phyloP scores from a whole-genome alignment of 2,797 vertebrate species.

The Helarctos malayanus region DNA sequence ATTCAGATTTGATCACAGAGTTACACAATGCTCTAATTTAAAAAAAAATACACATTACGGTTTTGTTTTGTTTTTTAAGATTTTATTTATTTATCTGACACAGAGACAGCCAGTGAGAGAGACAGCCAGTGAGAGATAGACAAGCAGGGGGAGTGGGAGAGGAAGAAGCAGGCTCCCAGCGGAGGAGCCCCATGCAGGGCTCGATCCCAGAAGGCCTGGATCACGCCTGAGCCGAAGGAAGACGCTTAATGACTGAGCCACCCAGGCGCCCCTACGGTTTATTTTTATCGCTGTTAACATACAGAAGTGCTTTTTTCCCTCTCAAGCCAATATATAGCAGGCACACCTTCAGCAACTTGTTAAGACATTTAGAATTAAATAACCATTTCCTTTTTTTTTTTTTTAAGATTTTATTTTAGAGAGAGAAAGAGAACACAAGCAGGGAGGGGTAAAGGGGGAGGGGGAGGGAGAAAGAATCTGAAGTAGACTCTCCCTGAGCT shows the following conservation, averaged over 20 bases:
- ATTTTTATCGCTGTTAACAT: background rate
- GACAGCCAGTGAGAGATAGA: no score
- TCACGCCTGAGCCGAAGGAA: no score
- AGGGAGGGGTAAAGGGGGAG: background rate
- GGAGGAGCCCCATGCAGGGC: no score
- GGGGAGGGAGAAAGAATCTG: background rate
- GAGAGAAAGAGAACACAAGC: background rate
- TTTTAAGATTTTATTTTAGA: background rate
- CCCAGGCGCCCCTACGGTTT: background rate
- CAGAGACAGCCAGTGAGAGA: no score
- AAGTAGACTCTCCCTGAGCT: rapidly evolving
- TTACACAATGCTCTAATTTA: background rate
- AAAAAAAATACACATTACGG: background rate
- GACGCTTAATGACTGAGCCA: no score
- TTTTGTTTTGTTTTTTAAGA: background rate
- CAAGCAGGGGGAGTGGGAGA: no score
- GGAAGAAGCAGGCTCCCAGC: no score
- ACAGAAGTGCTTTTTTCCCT: background rate
- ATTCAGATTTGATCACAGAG: constrained; percentile 11
- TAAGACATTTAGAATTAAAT: constrained; percentile 38
- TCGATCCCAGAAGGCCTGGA: no score
- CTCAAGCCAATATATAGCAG: background rate
- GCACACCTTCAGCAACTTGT: background rate
- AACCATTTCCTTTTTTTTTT: background rate
- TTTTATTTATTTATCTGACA: no score